Evolutionary conservation across 2,113 vertebrate species (phyloP), one percentile per base, ranked within the genome.

Genomic region (Platichthys flesus): DNA sequence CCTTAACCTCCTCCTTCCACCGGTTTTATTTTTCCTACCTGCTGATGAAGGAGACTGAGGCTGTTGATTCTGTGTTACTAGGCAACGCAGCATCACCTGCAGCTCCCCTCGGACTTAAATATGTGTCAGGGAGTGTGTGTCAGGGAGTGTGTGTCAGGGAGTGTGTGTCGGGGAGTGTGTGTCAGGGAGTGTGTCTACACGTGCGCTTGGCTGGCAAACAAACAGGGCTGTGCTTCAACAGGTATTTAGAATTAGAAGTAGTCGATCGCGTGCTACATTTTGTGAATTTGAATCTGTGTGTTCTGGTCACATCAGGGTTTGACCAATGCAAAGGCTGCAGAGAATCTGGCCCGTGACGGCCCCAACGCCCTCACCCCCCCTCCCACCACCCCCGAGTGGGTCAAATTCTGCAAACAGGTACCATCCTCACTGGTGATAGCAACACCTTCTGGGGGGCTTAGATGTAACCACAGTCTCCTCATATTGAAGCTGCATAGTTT

Each of bases 331-430:
- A 96, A 96, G 79, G 97, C 96, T 61, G 96, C 95, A 5, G 98
- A 99, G 91, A 96, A 95, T 80, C 91, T 99, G 89, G 95, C 94
- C 61, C 95, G 97, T 9, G 98, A 99, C 57, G 98, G 98, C 8
- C 98, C 97, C 49, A 99, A 99, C 1, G 87, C 96, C 59, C 96
- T 99, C 73, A 99, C 97, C 0, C 98, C 97, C 0, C 98, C 98
- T 20, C 97, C 98, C 65, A 99, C 97, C 70, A 98, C 97, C 64
- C 98, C 98, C 1, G 98, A 99, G 79, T 99, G 98, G 98, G 92
- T 99, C 10, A 99, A 99, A 79, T 99, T 99, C 92, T 99, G 98
- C 76, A 96, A 97, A 71, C 92, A 93, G 92, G 92, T 93, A 60
- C 45, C 9, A n/a, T 16, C 16, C 8, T 40, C 20, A 12, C 8